Percentiles rank a stretch among this genome's conserved stretches.
Conservation (phyloP, 2,888 invertebrate genomes). For the Coremacera marginata region DNA sequence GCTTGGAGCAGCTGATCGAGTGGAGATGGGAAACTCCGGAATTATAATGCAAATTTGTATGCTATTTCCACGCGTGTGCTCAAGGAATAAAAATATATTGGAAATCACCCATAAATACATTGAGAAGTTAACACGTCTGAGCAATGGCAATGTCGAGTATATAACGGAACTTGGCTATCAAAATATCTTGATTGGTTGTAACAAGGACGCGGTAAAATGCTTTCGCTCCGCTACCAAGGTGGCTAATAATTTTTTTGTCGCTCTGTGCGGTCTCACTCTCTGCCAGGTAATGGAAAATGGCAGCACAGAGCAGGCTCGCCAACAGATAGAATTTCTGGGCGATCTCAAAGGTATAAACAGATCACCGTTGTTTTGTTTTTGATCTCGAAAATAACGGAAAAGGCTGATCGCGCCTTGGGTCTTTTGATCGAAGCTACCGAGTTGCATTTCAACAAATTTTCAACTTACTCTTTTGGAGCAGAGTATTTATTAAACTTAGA, state of each 20-base stretch:
- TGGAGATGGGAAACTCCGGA: slow-evolving; percentile 82
- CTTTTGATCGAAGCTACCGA: slow-evolving; percentile 76
- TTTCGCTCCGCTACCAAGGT: slow-evolving; percentile 86
- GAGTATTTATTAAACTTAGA: slow-evolving; percentile 82
- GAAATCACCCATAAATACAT: slow-evolving; percentile 81
- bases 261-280: slow-evolving; percentile 84
- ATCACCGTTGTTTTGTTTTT: slow-evolving; percentile 78
- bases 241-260: slow-evolving; percentile 84
- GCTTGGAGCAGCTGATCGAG: slow-evolving; percentile 75
- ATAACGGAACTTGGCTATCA: slow-evolving; percentile 88
- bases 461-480: slow-evolving; percentile 78
- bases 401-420: slow-evolving; percentile 72
- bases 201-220: slow-evolving; percentile 83
- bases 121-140: slow-evolving; percentile 82
- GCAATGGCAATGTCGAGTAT: slow-evolving; percentile 75
- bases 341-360: slow-evolving; percentile 80
- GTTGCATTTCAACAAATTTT: slow-evolving; percentile 70
- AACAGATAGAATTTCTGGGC: slow-evolving; percentile 85
- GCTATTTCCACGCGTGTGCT: slow-evolving; percentile 80
- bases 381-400: slow-evolving; percentile 74
- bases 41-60: slow-evolving; percentile 80
- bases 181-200: slow-evolving; percentile 78
- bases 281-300: slow-evolving; percentile 85
- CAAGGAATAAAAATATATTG: slow-evolving; percentile 76
- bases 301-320: slow-evolving; percentile 64